phyloP scores from a whole-genome alignment of 2,113 vertebrate genomes.

The Nothocercus nigrocapillus region DNA sequence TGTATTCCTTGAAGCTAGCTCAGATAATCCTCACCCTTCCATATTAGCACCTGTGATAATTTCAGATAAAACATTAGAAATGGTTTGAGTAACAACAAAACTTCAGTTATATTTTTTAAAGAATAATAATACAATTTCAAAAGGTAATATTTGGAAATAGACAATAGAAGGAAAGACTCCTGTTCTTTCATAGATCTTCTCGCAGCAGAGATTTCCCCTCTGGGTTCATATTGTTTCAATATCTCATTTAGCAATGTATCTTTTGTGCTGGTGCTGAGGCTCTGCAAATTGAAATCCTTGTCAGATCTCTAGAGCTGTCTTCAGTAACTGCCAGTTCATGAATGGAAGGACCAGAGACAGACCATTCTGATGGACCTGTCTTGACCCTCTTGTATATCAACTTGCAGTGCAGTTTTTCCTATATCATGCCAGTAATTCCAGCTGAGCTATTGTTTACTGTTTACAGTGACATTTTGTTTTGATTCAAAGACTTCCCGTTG shows the following conservation, averaged over 20 bases:
- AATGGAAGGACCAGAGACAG: background rate
- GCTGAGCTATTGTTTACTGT: background rate
- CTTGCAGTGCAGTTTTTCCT: background rate
- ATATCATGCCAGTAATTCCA: background rate
- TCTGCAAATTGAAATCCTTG: background rate
- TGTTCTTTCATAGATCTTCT: background rate
- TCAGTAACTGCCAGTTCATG: background rate
- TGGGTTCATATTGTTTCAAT: background rate
- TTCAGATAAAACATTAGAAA: slow-evolving; percentile 15
- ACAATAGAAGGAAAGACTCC: background rate
- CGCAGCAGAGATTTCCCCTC: background rate
- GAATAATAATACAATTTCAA: background rate
- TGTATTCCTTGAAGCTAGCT: background rate
- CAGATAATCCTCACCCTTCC: background rate
- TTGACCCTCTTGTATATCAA: background rate
- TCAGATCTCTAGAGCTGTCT: background rate
- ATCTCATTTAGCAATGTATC: background rate
- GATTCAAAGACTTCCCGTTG: background rate
- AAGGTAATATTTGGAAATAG: background rate
- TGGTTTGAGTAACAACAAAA: background rate
- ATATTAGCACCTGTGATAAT: background rate
- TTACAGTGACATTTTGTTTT: background rate
- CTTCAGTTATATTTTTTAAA: background rate
- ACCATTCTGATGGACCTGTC: background rate
- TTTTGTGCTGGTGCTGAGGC: background rate